Conservation (phyloP, 1,140 invertebrate genomes). For the Caenorhabditis tropicalis region DNA sequence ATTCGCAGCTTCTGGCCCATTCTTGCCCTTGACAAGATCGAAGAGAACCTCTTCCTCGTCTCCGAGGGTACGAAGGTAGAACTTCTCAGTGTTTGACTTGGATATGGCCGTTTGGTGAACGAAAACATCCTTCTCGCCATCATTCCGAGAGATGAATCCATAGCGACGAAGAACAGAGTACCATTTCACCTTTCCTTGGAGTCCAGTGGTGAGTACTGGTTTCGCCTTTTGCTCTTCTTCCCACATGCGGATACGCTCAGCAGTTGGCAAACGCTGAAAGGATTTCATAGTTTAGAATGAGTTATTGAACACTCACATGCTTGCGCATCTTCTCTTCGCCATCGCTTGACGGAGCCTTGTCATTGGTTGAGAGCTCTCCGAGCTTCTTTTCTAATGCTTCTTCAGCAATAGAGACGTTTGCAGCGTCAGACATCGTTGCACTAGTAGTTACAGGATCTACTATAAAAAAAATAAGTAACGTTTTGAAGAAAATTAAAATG, state of each 20-base stretch:
- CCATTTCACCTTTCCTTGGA: constrained; percentile 55
- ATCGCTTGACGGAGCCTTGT: background rate
- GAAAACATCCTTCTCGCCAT: constrained; percentile 53
- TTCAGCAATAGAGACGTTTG: background rate
- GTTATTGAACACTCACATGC: background rate
- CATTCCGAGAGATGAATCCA: constrained; percentile 56
- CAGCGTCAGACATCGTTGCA: background rate
- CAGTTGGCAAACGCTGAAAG: background rate
- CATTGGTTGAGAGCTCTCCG: background rate
- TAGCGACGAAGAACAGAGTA: constrained; percentile 52
- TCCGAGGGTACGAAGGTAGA: constrained; percentile 55
- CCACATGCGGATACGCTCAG: constrained; percentile 30
- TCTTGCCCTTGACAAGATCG: constrained; percentile 53
- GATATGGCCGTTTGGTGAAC: constrained; percentile 57
- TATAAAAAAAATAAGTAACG: background rate
- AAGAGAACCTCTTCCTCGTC: constrained; percentile 53
- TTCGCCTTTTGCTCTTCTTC: constrained; percentile 49
- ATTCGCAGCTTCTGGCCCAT: constrained; percentile 57
- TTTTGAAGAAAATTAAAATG: no score
- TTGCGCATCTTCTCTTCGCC: background rate
- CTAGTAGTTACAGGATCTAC: background rate
- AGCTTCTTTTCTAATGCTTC: constrained; percentile 7
- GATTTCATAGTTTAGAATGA: background rate
- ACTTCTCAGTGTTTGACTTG: constrained; percentile 49
- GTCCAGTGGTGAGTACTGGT: constrained; percentile 17